These are phyloP conservation scores for Epinephelus cyanopodus DNA, from an alignment of 2,113 vertebrate genomes.

Conservation along the genomic window DNA sequence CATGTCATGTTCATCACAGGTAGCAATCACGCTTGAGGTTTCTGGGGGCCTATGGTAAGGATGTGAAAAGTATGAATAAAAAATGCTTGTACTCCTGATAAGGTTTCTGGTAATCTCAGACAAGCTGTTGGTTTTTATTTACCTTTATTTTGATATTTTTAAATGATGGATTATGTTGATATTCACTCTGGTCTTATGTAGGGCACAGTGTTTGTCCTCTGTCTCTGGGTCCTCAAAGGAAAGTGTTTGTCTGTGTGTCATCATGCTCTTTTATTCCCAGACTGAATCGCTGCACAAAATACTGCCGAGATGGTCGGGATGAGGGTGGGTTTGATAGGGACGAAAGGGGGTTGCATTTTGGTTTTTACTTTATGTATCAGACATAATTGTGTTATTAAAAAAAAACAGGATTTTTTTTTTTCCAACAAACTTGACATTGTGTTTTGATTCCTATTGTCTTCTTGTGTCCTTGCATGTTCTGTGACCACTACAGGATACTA, in stretches of 20 bases:
- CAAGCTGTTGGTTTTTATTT: slow-evolving; percentile 54
- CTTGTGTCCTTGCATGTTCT: not conserved
- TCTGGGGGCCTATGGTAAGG: slow-evolving; percentile 35
- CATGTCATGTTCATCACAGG: slow-evolving; percentile 58
- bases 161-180: slow-evolving; percentile 70
- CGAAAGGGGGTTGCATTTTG: slow-evolving; percentile 72
- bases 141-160: slow-evolving; percentile 66
- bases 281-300: slow-evolving; percentile 75
- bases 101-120: slow-evolving; percentile 53
- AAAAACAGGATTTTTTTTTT: slow-evolving; percentile 75
- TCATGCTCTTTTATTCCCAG: slow-evolving; percentile 74
- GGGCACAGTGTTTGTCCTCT: slow-evolving; percentile 61
- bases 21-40: slow-evolving; percentile 47
- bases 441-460: slow-evolving; percentile 25
- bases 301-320: slow-evolving; percentile 77
- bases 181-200: slow-evolving; percentile 68
- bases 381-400: slow-evolving; percentile 83
- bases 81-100: slow-evolving; percentile 57
- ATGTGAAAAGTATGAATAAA: slow-evolving; percentile 61
- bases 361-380: slow-evolving; percentile 84
- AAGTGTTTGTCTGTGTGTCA: slow-evolving; percentile 67
- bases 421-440: slow-evolving; percentile 59
- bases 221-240: slow-evolving; percentile 68
- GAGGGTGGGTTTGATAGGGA: slow-evolving; percentile 80
- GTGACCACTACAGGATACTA: not conserved